Evolutionary conservation across 1,140 invertebrate species (phyloP).

Genomic region (Brachionus plicatilis): DNA sequence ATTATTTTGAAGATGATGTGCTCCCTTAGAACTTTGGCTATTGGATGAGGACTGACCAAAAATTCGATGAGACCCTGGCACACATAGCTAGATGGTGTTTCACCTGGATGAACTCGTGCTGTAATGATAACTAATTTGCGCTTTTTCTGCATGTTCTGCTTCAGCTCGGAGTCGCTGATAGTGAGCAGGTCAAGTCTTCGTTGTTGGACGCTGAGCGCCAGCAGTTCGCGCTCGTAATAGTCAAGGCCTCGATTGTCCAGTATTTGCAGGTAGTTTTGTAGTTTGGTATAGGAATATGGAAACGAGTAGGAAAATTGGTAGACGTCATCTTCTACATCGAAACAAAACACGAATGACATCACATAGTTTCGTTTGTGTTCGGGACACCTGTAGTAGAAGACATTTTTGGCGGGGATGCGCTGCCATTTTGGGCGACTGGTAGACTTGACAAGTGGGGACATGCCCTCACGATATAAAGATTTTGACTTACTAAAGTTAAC

Average conservation of each 20-base stretch:
- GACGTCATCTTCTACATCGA: slow-evolving; percentile 81
- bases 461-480: slow-evolving; percentile 78
- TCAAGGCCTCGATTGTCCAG: slow-evolving; percentile 65
- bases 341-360: slow-evolving; percentile 84
- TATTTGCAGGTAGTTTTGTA: slow-evolving; percentile 74
- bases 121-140: slow-evolving; percentile 67
- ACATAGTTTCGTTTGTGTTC: slow-evolving; percentile 85
- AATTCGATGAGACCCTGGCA: slow-evolving; percentile 66
- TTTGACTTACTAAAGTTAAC: slow-evolving; percentile 89
- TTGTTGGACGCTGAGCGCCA: slow-evolving; percentile 74
- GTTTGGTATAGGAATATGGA: slow-evolving; percentile 85
- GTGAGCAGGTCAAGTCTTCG: slow-evolving; percentile 77
- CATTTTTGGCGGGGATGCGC: slow-evolving; percentile 72
- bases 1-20: slow-evolving; percentile 78
- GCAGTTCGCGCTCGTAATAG: slow-evolving; percentile 65
- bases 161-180: slow-evolving; percentile 66
- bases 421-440: slow-evolving; percentile 83
- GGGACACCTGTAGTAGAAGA: slow-evolving; percentile 86
- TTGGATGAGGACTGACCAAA: slow-evolving; percentile 64
- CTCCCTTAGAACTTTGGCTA: slow-evolving; percentile 66
- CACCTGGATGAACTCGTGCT: slow-evolving; percentile 78
- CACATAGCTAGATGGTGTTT: slow-evolving; percentile 60
- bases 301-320: slow-evolving; percentile 87
- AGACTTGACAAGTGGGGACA: slow-evolving; percentile 88
- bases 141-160: slow-evolving; percentile 57